These are phyloP conservation scores for Saccostrea glomerata DNA, from an alignment of 1,140 invertebrate species.

Conservation along the genomic window DNA sequence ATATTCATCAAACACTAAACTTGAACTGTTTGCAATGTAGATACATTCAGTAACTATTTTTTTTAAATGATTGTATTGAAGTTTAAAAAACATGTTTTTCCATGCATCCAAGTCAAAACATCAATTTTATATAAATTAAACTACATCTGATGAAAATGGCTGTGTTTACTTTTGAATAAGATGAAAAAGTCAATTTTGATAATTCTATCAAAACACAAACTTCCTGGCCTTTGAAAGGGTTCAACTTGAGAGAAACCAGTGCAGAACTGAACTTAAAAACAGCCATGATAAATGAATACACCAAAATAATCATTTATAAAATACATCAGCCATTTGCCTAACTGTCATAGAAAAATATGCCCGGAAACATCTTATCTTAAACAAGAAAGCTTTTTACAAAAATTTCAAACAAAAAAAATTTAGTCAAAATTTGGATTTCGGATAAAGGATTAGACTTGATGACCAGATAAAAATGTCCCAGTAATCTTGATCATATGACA, in stretches of 20 bases:
- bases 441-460: conserved; percentile 2
- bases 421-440: neutral
- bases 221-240: conserved; percentile 14
- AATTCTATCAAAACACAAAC: neutral
- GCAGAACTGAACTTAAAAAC: neutral
- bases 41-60: too few relatives aligned
- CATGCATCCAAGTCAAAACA: neutral
- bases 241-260: conserved; percentile 1
- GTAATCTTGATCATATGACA: neutral
- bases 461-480: neutral
- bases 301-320: neutral
- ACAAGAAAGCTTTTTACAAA: neutral
- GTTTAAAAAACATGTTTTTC: neutral
- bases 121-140: neutral
- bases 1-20: too few relatives aligned
- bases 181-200: neutral
- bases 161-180: neutral
- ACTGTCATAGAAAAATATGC: neutral
- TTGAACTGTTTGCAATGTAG: too few relatives aligned
- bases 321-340: neutral
- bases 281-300: neutral
- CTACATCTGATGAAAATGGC: neutral
- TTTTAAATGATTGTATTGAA: neutral
- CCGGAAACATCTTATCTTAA: neutral
- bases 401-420: neutral